Base-by-base conservation (phyloP, 2,113 vertebrate species). In the Pholis gunnellus region DNA sequence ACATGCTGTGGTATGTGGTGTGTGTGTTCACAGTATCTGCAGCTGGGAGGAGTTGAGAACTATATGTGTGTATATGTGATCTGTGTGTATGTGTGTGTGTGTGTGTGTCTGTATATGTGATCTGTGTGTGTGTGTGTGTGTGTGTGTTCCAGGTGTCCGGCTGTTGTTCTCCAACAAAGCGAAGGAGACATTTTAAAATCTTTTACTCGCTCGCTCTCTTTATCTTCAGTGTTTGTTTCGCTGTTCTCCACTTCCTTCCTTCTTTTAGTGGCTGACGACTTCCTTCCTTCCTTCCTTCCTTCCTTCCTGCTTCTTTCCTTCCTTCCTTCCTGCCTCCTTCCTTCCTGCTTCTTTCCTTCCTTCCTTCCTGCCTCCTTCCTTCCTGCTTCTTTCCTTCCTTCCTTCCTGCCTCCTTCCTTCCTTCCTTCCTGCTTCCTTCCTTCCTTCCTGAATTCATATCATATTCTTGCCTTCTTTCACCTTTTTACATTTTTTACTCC, bases 251-350 rank as follows among this genome's bases (percentile, higher is more conserved):
- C 61, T 56, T 66, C 48, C 48, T 52, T 52, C 22, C 42, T 17
- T 6, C 38, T 40, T 54, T 52, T 36, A 20, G 25, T 31, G 36
- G 52, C 20, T 22, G 9, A 7, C 42, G 34, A 31, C 72, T 52
- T 76, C 66, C 77, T 75, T 76, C 72, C 82, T 75, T 56, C 52
- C 74, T 59, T 18, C 40, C n/a, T 50, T 31, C 56, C 3, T 25
- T 42, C 18, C 4, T 22, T 25, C n/a, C n/a, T n/a, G n/a, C n/a
- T n/a, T n/a, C n/a, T n/a, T 50, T 13, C 11, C 6, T 40, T 27
- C 9, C 14, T 18, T 42, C 11, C 5, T 15, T 18, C 6, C 13
- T 68, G 1, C 4, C 9, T 61, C 5, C 3, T 25, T 42, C 18
- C 4, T 22, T 25, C 36, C 5, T 69, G 5, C 9, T 48, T 17